Percentiles rank a stretch among this genome's conserved stretches.
phyloP scores from a whole-genome alignment of 2,113 vertebrate genomes.

The Mellivora capensis region DNA sequence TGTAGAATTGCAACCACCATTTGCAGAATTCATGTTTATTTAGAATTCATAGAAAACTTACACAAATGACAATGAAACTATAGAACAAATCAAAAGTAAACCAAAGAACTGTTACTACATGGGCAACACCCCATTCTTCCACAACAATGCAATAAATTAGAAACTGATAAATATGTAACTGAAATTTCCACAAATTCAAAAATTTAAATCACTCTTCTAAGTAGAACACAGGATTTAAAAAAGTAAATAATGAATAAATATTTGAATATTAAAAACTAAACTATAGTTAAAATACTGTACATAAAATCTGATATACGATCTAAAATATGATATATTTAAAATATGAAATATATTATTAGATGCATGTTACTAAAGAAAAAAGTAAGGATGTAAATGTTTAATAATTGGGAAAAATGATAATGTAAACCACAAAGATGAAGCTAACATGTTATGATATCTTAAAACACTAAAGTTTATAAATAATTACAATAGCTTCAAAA shows the following conservation, averaged over 20 bases:
- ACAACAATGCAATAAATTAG: neutral
- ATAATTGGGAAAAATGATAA: neutral
- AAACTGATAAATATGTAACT: neutral
- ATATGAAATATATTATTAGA: neutral
- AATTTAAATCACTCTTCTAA: neutral
- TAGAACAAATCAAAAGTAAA: neutral
- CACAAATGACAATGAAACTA: neutral
- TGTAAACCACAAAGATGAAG: neutral
- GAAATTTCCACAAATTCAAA: neutral
- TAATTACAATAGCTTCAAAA: neutral
- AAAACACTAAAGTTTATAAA: neutral
- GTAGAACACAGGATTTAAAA: neutral
- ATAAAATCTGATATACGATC: neutral
- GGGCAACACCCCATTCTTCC: neutral
- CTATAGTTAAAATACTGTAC: neutral
- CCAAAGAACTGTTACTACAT: neutral
- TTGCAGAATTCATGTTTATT: neutral
- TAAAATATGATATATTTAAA: too few relatives aligned
- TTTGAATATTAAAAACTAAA: neutral
- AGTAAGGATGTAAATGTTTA: neutral
- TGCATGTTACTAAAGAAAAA: neutral
- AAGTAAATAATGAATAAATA: neutral
- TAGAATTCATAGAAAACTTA: neutral
- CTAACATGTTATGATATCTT: neutral
- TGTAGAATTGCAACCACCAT: neutral